Percentiles rank a stretch among this genome's conserved stretches.
These are phyloP conservation scores for Aphis craccivora DNA, from an alignment of 1,140 invertebrate species.

Conservation along the genomic window DNA sequence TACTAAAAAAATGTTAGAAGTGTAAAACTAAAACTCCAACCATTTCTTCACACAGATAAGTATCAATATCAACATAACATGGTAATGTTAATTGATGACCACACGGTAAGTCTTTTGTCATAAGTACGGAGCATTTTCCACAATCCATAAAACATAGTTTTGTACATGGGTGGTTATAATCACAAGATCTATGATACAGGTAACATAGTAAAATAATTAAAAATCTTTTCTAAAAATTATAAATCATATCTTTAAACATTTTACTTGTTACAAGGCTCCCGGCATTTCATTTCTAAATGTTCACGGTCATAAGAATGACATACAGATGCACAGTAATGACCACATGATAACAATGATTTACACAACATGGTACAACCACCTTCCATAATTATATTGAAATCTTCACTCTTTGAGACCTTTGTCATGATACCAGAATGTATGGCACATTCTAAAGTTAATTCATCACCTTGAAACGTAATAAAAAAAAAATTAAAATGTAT, in stretches of 20 bases:
- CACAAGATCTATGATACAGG: conserved; percentile 63
- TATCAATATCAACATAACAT: conserved; percentile 64
- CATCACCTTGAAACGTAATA: not conserved
- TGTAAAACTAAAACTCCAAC: conserved; percentile 60
- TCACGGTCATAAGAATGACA: conserved; percentile 67
- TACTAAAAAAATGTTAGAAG: not conserved
- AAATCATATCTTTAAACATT: not conserved
- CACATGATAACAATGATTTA: conserved; percentile 64
- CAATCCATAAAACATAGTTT: conserved; percentile 66
- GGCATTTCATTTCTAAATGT: conserved; percentile 65
- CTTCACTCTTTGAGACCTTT: conserved; percentile 60
- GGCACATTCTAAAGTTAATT: conserved; percentile 25
- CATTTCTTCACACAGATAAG: conserved; percentile 63
- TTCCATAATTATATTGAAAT: conserved; percentile 61
- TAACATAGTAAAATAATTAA: not conserved
- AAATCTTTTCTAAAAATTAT: not conserved
- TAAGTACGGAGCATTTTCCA: conserved; percentile 64
- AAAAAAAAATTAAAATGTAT: not conserved
- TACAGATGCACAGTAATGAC: conserved; percentile 67
- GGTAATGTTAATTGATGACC: conserved; percentile 64
- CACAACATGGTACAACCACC: conserved; percentile 63
- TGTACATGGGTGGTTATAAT: conserved; percentile 65
- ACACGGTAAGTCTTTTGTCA: conserved; percentile 66
- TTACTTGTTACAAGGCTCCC: conserved; percentile 63
- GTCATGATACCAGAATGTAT: conserved; percentile 58